Conservation (phyloP, 2,113 vertebrate genomes). For the Microtus richardsoni region DNA sequence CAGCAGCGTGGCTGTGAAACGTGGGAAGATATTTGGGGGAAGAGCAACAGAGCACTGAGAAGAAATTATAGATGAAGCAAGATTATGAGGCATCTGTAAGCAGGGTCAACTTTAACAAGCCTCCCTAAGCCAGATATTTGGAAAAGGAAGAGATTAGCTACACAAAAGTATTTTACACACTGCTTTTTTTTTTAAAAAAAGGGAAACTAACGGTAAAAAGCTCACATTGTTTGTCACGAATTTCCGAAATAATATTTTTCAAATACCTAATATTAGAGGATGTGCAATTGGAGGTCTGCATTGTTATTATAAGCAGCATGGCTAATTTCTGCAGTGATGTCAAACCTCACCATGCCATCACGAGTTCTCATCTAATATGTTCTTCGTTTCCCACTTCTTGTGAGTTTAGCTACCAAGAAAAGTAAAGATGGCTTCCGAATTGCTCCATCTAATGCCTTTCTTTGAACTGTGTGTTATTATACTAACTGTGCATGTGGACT, state of each 20-base stretch:
- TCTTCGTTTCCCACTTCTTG: neutral
- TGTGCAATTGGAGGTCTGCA: neutral
- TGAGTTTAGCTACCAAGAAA: neutral
- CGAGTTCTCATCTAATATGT: neutral
- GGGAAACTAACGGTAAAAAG: constrained; percentile 1
- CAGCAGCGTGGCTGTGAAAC: neutral
- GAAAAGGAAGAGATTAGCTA: neutral
- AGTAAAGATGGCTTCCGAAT: neutral
- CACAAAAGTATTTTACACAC: neutral
- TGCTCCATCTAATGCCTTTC: neutral
- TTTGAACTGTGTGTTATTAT: neutral
- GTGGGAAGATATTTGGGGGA: neutral
- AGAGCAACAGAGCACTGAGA: neutral
- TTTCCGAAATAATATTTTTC: neutral
- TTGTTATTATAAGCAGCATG: neutral
- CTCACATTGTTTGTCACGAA: neutral
- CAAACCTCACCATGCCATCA: neutral
- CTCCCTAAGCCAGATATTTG: neutral
- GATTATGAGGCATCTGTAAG: neutral
- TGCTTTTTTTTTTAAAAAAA: neutral
- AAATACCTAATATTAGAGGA: neutral
- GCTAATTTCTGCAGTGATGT: neutral
- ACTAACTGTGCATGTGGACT: neutral
- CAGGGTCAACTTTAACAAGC: neutral
- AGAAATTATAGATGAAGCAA: neutral